Base-by-base conservation (phyloP, 2,113 vertebrate genomes). In the Patagioenas fasciata region DNA sequence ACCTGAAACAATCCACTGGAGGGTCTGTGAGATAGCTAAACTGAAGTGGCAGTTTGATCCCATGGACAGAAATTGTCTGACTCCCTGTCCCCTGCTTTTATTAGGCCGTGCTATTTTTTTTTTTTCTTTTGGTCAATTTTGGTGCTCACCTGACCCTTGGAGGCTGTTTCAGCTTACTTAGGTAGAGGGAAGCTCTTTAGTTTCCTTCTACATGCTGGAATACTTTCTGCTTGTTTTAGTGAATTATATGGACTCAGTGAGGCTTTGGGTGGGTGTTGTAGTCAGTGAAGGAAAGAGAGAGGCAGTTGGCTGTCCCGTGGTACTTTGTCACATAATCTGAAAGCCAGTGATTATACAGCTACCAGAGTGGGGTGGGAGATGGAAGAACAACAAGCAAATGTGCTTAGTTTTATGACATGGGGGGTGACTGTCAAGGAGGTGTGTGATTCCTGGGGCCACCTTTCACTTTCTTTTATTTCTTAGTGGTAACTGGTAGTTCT, bases 271-370 rank as follows among this genome's bases (percentile, higher is more conserved):
- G n/a, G 65, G 44, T 53, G n/a, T 26, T 29, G 15, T 10, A 71
- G 29, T 20, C 44, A 40, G 36, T 28, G 31, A 51, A 44, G 15
- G 32, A 64, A 47, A 1, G 20, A 58, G 25, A 34, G 7, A 14
- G 17, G 28, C 13, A 7, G 28, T 16, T 1, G 10, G 8, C 6
- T 50, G 40, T n/a, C 56, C 75, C 1, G 0, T 48, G 20, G 10
- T 51, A 58, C n/a, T 58, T 72, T 31, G 38, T 13, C 31, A 36
- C 0, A 1, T n/a, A 81, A 54, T 11, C 11, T 2, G 2, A 47
- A 86, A 86, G 11, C 11, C 15, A 8, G 34, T 26, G 26, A 18
- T 26, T 66, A 50, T 6, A 26, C 77, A 44, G 44, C 31, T 48
- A 29, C 14, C 21, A 50, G 19, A 29, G 9, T 24, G 47, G 78